Conservation (phyloP, 92 coral and sea anemone genomes). For the Chrysogorgia sp. region DNA sequence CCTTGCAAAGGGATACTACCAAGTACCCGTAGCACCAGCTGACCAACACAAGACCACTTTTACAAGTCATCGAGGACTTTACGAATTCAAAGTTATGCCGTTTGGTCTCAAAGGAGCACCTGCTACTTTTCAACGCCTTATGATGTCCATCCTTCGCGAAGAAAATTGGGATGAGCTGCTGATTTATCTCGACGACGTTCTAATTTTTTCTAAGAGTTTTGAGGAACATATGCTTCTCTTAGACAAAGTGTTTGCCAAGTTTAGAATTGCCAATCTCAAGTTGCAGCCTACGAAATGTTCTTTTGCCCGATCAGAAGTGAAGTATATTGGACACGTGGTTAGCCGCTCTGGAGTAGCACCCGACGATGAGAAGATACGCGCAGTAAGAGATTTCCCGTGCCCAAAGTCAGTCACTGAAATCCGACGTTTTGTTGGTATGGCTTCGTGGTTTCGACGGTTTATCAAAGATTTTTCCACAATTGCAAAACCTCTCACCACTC, state of each 20-base stretch:
- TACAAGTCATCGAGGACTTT: no score
- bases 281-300: slow-evolving; percentile 4
- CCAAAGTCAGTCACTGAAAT: neutral
- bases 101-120: no score
- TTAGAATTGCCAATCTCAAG: neutral
- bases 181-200: slow-evolving; percentile 13
- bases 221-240: neutral
- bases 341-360: slow-evolving; percentile 3
- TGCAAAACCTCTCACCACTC: no score
- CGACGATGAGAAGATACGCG: neutral
- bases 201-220: neutral
- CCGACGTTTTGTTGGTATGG: slow-evolving; percentile 12
- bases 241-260: slow-evolving; percentile 10
- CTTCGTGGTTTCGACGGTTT: neutral
- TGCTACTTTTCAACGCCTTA: no score
- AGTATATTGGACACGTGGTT: neutral
- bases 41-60: no score
- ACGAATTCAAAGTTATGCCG: no score
- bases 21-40: no score
- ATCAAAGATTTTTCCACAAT: no score
- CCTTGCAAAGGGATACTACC: no score
- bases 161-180: slow-evolving; percentile 8
- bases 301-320: slow-evolving; percentile 13
- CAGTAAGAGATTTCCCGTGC: slow-evolving; percentile 2
- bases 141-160: slow-evolving; percentile 1